phyloP scores from a whole-genome alignment of 2,888 invertebrate genomes.

The Dioctria linearis region DNA sequence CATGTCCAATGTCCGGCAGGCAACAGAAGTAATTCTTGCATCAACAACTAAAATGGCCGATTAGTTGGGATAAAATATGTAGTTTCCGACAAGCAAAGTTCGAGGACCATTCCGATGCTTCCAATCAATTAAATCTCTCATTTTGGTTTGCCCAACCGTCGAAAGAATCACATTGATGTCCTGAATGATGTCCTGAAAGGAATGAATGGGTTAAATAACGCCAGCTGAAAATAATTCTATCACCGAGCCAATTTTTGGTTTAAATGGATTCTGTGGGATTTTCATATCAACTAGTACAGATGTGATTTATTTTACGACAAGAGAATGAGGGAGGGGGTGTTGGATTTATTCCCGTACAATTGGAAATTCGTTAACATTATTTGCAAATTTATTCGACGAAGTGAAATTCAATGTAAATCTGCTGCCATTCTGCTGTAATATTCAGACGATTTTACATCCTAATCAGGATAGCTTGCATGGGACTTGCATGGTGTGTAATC shows the following conservation, averaged over 20 bases:
- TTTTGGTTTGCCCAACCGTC: neutral
- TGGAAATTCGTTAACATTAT: conserved; percentile 14
- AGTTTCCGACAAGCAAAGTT: no score
- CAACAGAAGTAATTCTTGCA: neutral
- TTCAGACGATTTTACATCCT: conserved; percentile 6
- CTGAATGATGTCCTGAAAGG: neutral
- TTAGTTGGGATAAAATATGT: conserved; percentile 2
- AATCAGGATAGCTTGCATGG: conserved; percentile 2
- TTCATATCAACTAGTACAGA: conserved; percentile 27
- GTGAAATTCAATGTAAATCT: neutral
- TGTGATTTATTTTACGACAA: neutral
- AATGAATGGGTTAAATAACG: conserved; percentile 21
- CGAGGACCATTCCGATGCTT: conserved; percentile 1
- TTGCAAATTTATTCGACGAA: conserved; percentile 28
- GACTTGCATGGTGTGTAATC: neutral
- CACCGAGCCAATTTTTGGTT: conserved; percentile 2
- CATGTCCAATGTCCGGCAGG: neutral
- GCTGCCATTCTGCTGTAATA: conserved; percentile 7
- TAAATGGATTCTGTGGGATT: conserved; percentile 23
- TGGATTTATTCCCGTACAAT: conserved; percentile 3
- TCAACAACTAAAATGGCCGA: conserved; percentile 13
- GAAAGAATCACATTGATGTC: conserved; percentile 10
- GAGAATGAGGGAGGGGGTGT: neutral
- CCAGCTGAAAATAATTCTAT: conserved; percentile 1
- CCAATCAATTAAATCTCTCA: conserved; percentile 34